Percentiles rank a stretch among this genome's conserved stretches.
These are phyloP conservation scores for Sander lucioperca DNA, from an alignment of 2,113 vertebrate species.

Conservation along the genomic window DNA sequence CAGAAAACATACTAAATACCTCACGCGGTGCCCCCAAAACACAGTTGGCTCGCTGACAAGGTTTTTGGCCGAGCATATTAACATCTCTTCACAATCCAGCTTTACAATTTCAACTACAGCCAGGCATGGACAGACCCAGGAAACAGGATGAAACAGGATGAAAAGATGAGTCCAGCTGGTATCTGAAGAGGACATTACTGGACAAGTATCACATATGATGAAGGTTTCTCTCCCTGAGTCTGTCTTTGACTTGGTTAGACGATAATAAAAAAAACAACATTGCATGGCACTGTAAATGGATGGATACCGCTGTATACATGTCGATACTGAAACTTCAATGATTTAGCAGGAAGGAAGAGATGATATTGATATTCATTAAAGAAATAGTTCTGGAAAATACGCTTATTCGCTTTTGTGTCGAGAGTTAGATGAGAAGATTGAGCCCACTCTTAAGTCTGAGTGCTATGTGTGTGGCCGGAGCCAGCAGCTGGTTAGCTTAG, in stretches of 20 bases:
- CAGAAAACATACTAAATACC: conserved; percentile 61
- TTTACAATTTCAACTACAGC: conserved; percentile 41
- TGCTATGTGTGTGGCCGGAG: not conserved
- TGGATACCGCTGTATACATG: not conserved
- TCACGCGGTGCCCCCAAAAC: conserved; percentile 60
- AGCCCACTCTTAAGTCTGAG: not conserved
- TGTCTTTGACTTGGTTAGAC: conserved; percentile 2
- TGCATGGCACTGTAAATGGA: not conserved
- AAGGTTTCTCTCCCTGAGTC: conserved; percentile 31
- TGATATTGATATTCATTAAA: not conserved
- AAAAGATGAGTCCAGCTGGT: conserved; percentile 41
- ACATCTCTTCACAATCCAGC: conserved; percentile 28
- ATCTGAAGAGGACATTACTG: conserved; percentile 50
- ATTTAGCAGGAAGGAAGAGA: conserved; percentile 4
- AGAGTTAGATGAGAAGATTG: conserved; percentile 3
- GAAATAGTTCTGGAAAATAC: not conserved
- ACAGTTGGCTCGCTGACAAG: conserved; percentile 55
- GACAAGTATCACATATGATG: conserved; percentile 42
- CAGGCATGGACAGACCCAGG: conserved; percentile 13
- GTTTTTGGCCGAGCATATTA: conserved; percentile 35
- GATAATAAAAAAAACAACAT: conserved; percentile 4
- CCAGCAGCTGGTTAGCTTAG: not conserved
- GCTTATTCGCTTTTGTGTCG: not conserved
- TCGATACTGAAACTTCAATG: not conserved
- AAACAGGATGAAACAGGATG: conserved; percentile 42